Percentiles rank a stretch among this genome's conserved stretches.
These are phyloP conservation scores for Geotrupes spiniger DNA, from an alignment of 2,888 invertebrate genomes.

Conservation along the genomic window DNA sequence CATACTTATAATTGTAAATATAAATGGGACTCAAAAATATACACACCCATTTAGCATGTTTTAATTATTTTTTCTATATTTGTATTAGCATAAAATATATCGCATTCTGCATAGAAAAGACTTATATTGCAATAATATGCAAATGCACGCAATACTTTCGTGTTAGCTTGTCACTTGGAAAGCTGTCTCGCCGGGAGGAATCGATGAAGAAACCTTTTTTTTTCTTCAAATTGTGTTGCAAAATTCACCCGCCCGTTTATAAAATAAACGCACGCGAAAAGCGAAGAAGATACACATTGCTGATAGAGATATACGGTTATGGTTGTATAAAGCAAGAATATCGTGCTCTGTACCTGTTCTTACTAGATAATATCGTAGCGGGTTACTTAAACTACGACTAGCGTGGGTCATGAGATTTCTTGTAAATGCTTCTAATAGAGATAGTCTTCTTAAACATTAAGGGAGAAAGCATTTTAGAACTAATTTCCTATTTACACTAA, in stretches of 20 bases:
- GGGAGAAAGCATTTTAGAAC: slow-evolving; percentile 25
- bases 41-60: no score
- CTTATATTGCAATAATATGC: no score
- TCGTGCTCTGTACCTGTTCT: slow-evolving; percentile 35
- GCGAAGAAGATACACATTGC: slow-evolving; percentile 22
- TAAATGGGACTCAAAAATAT: no score
- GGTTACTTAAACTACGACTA: slow-evolving; percentile 35
- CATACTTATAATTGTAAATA: no score
- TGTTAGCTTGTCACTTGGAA: neutral
- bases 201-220: neutral
- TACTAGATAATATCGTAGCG: slow-evolving; percentile 33
- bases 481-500: slow-evolving; percentile 8
- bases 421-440: slow-evolving; percentile 32
- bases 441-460: slow-evolving; percentile 29
- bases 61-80: no score
- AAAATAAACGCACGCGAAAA: slow-evolving; percentile 16
- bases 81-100: no score
- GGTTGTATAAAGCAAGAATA: slow-evolving; percentile 33
- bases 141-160: no score
- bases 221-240: neutral
- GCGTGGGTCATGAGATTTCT: slow-evolving; percentile 34
- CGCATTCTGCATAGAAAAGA: no score
- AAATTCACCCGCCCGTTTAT: slow-evolving; percentile 1
- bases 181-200: slow-evolving; percentile 1
- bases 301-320: slow-evolving; percentile 36